Conservation (phyloP, 2,113 vertebrate species). For the Nothoprocta perdicaria region DNA sequence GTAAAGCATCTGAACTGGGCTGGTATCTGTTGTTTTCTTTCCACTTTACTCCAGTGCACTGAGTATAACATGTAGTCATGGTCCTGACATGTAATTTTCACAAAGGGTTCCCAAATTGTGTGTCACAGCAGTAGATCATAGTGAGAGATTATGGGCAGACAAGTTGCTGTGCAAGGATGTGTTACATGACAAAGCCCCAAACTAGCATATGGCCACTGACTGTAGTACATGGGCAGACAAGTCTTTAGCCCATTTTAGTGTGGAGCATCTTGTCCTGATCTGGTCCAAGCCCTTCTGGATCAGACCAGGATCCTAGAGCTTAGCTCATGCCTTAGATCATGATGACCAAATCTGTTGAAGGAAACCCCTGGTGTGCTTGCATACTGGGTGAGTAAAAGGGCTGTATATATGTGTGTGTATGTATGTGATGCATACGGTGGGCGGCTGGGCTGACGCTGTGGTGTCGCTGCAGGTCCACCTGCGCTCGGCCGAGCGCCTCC, state of each 20-base stretch:
- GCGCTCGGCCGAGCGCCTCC: constrained; percentile 90
- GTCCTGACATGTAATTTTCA: not conserved
- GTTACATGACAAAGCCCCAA: not conserved
- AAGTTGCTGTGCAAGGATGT: not conserved
- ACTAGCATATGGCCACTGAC: not conserved
- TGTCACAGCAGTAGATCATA: not conserved
- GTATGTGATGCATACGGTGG: not conserved
- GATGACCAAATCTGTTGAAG: not conserved
- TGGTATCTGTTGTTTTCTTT: not conserved
- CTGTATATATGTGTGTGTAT: rapidly evolving
- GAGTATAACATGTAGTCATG: not conserved
- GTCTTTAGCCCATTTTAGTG: not conserved
- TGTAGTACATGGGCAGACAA: not conserved
- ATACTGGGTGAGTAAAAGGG: not conserved
- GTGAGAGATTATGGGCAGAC: not conserved
- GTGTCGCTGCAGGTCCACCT: constrained; percentile 84
- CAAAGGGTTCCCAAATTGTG: not conserved
- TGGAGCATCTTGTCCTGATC: not conserved
- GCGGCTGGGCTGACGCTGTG: not conserved
- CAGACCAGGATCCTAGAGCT: not conserved
- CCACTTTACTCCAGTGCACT: not conserved
- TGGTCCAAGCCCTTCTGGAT: not conserved
- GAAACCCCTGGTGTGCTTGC: not conserved
- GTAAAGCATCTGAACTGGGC: not conserved
- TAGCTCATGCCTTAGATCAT: not conserved